Conservation (phyloP, 2,113 vertebrate species). For the Phalacrocorax aristotelis region DNA sequence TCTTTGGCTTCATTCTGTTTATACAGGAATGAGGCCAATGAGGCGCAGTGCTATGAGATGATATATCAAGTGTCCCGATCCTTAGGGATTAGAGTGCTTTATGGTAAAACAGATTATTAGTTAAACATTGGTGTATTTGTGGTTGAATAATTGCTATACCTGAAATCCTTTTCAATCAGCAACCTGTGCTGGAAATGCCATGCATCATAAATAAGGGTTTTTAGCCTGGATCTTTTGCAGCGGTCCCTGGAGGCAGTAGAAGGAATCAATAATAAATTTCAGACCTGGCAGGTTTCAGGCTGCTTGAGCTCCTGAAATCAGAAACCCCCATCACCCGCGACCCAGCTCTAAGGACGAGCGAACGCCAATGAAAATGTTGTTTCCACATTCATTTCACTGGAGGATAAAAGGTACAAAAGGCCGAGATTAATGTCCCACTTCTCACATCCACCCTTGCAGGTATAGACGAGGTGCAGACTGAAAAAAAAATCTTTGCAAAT, state of each 20-base stretch:
- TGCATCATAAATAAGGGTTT: slow-evolving; percentile 50
- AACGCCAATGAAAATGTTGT: background rate
- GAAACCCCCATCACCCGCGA: background rate
- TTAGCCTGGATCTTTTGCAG: slow-evolving; percentile 56
- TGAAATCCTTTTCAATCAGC: slow-evolving; percentile 46
- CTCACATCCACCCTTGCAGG: background rate
- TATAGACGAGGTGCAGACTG: background rate
- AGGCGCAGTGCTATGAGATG: background rate
- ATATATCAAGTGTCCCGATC: background rate
- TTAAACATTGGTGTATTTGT: background rate
- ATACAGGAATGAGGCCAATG: background rate
- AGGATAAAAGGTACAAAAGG: background rate
- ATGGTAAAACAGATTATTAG: background rate
- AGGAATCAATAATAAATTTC: slow-evolving; percentile 64
- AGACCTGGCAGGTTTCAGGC: slow-evolving; percentile 38
- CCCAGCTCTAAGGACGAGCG: background rate
- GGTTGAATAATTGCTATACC: background rate
- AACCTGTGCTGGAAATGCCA: slow-evolving; percentile 40
- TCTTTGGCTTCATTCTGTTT: background rate
- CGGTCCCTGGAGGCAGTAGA: slow-evolving; percentile 19
- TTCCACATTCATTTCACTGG: background rate
- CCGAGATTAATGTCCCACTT: background rate
- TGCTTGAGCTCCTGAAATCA: slow-evolving; percentile 15
- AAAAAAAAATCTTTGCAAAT: background rate
- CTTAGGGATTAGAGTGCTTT: background rate